Evolutionary conservation across 2,888 invertebrate genomes (phyloP).

Genomic region (Diarsia brunnea): DNA sequence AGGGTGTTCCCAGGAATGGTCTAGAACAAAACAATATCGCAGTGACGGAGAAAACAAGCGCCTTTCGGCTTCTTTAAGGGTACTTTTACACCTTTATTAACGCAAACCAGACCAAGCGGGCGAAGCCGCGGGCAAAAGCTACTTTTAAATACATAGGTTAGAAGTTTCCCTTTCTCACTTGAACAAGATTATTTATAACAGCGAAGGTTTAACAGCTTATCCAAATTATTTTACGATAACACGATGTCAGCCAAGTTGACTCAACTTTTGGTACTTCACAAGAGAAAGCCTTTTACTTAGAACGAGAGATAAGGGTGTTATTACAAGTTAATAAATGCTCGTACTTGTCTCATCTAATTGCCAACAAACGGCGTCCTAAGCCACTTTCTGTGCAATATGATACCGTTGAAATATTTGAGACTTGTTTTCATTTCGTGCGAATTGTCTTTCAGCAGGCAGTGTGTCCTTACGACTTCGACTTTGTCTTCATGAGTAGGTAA

Average conservation of each 20-base stretch:
- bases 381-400: constrained; percentile 24
- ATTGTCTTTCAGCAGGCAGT: constrained; percentile 7
- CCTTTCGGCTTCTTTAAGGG: too few relatives aligned
- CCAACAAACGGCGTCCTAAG: background rate
- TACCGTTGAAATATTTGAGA: constrained; percentile 29
- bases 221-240: constrained; percentile 10
- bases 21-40: too few relatives aligned
- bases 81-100: too few relatives aligned
- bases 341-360: constrained; percentile 13
- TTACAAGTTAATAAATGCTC: constrained; percentile 19
- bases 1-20: too few relatives aligned
- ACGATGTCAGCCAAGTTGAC: background rate
- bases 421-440: constrained; percentile 7
- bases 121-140: too few relatives aligned
- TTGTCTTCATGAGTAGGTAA: constrained; percentile 37
- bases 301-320: background rate
- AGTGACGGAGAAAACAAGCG: too few relatives aligned
- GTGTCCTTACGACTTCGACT: constrained; percentile 12
- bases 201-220: background rate
- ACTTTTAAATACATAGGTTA: background rate
- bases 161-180: background rate
- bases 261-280: background rate
- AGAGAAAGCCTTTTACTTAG: background rate
- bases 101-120: too few relatives aligned
- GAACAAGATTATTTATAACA: constrained; percentile 3